phyloP scores from a whole-genome alignment of 2,797 vertebrate genomes.

The Euthynnus affinis region DNA sequence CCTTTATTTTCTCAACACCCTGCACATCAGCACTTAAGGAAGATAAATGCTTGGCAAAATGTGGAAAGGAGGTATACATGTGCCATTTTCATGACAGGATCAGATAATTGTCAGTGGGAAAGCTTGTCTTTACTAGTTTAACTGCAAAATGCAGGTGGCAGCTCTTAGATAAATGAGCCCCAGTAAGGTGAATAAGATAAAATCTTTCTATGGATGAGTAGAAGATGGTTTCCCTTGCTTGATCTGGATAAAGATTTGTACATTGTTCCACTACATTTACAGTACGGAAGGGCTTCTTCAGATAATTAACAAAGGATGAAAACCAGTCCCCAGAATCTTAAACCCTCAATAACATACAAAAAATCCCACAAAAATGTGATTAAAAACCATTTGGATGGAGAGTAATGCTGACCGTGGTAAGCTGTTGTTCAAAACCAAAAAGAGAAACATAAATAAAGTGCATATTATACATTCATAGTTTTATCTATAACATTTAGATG shows the following conservation, averaged over 20 bases:
- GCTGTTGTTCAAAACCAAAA: too few species aligned
- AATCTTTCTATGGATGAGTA: background rate
- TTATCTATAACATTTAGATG: too few species aligned
- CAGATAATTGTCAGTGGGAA: constrained; percentile 35
- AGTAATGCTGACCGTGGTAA: too few species aligned
- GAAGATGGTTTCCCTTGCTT: background rate
- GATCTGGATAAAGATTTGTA: background rate
- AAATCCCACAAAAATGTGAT: too few species aligned
- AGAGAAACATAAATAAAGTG: too few species aligned
- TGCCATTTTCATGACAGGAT: constrained; percentile 15
- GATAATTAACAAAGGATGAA: background rate
- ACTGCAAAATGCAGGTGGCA: constrained; percentile 1
- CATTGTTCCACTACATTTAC: background rate
- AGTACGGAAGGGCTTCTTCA: background rate
- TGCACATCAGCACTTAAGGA: constrained; percentile 22
- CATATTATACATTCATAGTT: too few species aligned
- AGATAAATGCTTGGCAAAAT: constrained; percentile 41
- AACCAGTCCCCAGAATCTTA: background rate
- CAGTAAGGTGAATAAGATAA: constrained; percentile 12
- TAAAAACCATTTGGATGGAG: too few species aligned
- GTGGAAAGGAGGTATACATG: background rate
- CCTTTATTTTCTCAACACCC: constrained; percentile 40
- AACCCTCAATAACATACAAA: background rate
- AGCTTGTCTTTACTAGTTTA: constrained; percentile 60
- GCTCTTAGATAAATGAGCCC: constrained; percentile 2